Evolutionary conservation across 2,113 vertebrate genomes (phyloP).

Genomic region (Laticauda colubrina): DNA sequence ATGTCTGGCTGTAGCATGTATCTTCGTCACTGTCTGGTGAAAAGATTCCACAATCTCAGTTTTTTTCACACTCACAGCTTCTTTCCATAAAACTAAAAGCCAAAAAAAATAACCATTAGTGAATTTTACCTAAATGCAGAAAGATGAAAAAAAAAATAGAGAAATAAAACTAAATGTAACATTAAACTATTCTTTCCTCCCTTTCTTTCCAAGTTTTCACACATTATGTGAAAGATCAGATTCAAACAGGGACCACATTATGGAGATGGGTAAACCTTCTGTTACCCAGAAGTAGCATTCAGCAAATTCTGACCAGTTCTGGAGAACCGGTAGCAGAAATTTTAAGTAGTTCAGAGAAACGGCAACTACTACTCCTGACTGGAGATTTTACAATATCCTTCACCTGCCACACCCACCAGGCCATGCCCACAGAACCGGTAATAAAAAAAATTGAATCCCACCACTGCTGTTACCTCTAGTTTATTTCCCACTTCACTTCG

Average conservation of each 20-base stretch:
- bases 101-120: conserved; percentile 36
- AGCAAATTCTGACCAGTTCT: too few species aligned
- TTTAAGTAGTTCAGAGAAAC: too few species aligned
- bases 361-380: too few species aligned
- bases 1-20: conserved; percentile 54
- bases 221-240: not conserved
- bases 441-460: too few species aligned
- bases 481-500: not conserved
- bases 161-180: not conserved
- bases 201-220: not conserved
- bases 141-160: not conserved
- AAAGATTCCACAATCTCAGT: conserved; percentile 52
- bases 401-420: too few species aligned
- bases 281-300: not conserved
- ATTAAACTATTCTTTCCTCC: not conserved
- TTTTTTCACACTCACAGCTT: conserved; percentile 48
- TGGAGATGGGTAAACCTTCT: not conserved
- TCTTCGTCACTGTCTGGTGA: conserved; percentile 39
- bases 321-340: too few species aligned
- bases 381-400: too few species aligned
- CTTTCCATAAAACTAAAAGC: conserved; percentile 49
- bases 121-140: conserved; percentile 39
- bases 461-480: not conserved
- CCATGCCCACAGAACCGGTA: too few species aligned
- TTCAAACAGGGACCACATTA: not conserved